Conservation (phyloP, 2,797 vertebrate species). For the Myotis vivesi region DNA sequence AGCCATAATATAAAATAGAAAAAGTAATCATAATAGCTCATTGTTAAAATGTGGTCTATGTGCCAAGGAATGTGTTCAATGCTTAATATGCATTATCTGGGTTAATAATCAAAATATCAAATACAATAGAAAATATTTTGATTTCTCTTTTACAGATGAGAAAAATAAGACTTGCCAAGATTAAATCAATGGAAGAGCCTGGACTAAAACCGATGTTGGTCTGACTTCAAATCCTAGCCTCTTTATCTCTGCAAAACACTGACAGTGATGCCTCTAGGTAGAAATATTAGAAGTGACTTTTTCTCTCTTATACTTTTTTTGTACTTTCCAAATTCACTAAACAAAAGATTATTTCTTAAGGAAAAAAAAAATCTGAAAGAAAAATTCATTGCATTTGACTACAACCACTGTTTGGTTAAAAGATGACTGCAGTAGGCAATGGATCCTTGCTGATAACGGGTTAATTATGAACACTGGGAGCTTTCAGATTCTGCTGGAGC, state of each 20-base stretch:
- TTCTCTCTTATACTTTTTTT: background rate
- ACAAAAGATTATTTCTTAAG: background rate
- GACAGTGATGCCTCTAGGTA: background rate
- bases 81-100: background rate
- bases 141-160: background rate
- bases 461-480: slow-evolving; percentile 62
- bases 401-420: background rate
- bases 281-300: background rate
- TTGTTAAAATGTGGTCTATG: background rate
- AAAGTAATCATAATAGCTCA: background rate
- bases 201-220: background rate
- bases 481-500: slow-evolving; percentile 63
- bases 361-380: background rate
- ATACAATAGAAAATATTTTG: background rate
- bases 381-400: background rate
- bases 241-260: background rate
- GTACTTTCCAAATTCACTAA: background rate
- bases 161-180: background rate
- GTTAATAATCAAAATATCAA: background rate
- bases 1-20: background rate
- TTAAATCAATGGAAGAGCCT: background rate
- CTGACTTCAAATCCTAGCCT: background rate
- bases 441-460: slow-evolving; percentile 53
- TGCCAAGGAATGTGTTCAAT: background rate
- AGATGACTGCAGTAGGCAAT: background rate